These are phyloP conservation scores for Monochamus alternatus DNA, from an alignment of 2,888 invertebrate genomes.

Conservation along the genomic window DNA sequence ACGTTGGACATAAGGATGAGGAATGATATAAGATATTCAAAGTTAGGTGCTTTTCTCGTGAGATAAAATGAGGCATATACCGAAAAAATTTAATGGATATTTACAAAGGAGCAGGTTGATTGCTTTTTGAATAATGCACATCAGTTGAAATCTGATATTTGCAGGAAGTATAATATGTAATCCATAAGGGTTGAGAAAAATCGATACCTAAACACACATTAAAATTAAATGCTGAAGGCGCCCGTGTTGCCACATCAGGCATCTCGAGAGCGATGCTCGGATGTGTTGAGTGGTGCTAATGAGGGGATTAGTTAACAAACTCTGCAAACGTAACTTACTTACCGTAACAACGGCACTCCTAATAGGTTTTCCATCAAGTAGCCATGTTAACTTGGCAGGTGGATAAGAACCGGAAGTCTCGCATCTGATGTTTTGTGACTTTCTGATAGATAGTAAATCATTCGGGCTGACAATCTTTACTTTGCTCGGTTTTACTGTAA, in stretches of 20 bases:
- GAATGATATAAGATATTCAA: too few species aligned
- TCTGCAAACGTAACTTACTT: slow-evolving; percentile 64
- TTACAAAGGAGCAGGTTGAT: too few species aligned
- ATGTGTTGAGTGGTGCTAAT: slow-evolving; percentile 22
- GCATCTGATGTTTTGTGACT: slow-evolving; percentile 83
- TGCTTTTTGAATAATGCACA: too few species aligned
- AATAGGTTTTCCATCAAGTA: slow-evolving; percentile 81
- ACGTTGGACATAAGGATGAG: too few species aligned
- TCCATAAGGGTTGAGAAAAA: background rate
- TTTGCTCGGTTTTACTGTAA: slow-evolving; percentile 84
- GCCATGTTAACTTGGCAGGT: slow-evolving; percentile 87
- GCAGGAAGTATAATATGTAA: too few species aligned
- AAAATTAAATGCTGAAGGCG: background rate
- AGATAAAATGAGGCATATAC: too few species aligned
- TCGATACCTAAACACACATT: background rate
- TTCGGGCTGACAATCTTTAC: slow-evolving; percentile 83
- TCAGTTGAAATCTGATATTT: too few species aligned
- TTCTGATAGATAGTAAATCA: slow-evolving; percentile 82
- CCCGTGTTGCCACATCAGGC: background rate
- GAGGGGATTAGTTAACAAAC: slow-evolving; percentile 29
- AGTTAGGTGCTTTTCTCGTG: too few species aligned
- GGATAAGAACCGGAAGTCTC: slow-evolving; percentile 89
- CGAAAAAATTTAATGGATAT: too few species aligned
- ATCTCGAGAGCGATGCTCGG: background rate
- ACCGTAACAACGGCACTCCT: slow-evolving; percentile 77